Percentiles rank a stretch among this genome's conserved stretches.
phyloP scores from a whole-genome alignment of 2,113 vertebrate species.

The Plecotus auritus region DNA sequence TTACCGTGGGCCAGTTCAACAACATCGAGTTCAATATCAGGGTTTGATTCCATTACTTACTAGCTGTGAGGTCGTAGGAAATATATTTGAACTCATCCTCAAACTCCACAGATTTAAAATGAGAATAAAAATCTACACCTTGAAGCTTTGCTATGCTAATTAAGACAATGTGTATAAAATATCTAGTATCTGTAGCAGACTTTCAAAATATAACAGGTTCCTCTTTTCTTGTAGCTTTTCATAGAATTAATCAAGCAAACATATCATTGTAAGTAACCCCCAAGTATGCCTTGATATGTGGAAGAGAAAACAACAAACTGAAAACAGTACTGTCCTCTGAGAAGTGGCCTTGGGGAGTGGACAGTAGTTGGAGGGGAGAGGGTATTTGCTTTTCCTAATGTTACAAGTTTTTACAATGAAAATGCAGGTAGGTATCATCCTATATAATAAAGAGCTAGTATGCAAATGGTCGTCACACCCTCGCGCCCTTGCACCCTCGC shows the following conservation, averaged over 20 bases:
- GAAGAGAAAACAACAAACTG: not conserved
- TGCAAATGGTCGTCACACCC: too few relatives aligned
- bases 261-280: not conserved
- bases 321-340: not conserved
- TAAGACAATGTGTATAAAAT: not conserved
- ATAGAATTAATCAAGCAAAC: not conserved
- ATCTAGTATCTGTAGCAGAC: not conserved
- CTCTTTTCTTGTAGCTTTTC: not conserved
- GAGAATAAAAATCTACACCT: not conserved
- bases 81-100: not conserved
- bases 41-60: not conserved
- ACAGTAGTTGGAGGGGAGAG: not conserved
- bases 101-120: not conserved
- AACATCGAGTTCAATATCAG: not conserved
- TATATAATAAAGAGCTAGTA: too few relatives aligned
- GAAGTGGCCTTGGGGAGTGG: not conserved
- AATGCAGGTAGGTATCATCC: not conserved
- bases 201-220: not conserved
- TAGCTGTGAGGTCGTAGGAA: not conserved
- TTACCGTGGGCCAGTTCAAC: not conserved
- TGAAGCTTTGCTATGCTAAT: not conserved
- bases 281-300: not conserved
- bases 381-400: not conserved
- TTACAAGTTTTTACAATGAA: not conserved
- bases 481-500: too few relatives aligned